phyloP scores from a whole-genome alignment of 2,797 vertebrate genomes.

The Menidia menidia region DNA sequence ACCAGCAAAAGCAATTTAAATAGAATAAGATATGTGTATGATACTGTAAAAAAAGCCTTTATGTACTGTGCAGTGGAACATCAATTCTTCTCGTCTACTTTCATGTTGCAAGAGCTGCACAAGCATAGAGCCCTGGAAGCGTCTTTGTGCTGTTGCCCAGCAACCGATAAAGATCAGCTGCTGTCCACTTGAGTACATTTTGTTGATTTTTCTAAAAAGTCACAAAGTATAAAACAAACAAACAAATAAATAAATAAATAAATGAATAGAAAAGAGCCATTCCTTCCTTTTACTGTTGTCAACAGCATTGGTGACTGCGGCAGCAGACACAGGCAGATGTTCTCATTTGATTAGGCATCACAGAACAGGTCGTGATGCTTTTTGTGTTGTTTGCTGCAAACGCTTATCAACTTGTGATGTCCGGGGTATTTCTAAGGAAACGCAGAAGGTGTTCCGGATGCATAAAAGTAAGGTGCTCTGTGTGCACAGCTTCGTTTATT shows the following conservation, averaged over 20 bases:
- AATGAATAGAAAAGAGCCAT: not conserved
- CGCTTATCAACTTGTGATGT: constrained; percentile 29
- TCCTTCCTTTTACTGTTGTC: not conserved
- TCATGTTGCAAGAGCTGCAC: constrained; percentile 27
- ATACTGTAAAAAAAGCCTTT: not conserved
- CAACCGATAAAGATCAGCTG: constrained; percentile 44
- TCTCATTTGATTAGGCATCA: constrained; percentile 35
- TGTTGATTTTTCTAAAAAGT: constrained; percentile 32
- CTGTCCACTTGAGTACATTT: constrained; percentile 38
- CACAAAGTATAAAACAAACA: constrained; percentile 11
- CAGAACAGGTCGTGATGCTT: constrained; percentile 2
- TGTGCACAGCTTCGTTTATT: constrained; percentile 24
- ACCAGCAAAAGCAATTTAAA: not conserved
- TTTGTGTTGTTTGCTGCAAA: constrained; percentile 1
- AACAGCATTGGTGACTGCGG: constrained; percentile 8
- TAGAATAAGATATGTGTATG: not conserved
- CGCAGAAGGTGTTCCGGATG: constrained; percentile 36
- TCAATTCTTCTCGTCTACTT: constrained; percentile 20
- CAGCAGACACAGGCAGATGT: constrained; percentile 4
- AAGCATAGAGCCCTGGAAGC: constrained; percentile 18
- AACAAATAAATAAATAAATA: no score
- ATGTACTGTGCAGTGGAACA: constrained; percentile 6
- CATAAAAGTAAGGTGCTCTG: constrained; percentile 36
- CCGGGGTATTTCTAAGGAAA: constrained; percentile 35
- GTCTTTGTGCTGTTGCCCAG: constrained; percentile 52